Evolutionary conservation across 2,888 invertebrate genomes (phyloP), one percentile per base, ranked within the genome.

Genomic region (Holacanthella duospinosa): DNA sequence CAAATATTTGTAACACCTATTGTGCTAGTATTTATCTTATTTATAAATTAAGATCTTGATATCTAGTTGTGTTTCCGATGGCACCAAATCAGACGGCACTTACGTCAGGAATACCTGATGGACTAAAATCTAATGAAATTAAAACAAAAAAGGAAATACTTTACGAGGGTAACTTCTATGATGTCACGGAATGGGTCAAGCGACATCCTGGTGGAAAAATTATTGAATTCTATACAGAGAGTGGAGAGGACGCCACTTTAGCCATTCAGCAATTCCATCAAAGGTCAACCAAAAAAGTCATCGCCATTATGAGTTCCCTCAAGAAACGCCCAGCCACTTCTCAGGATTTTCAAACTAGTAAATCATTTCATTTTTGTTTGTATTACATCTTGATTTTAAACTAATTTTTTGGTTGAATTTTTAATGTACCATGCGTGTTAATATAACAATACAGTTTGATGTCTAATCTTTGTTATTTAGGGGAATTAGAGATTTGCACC

Each of bases 141-240:
- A 48, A 48, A 21, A 4, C 21, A 48, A 9, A 26, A n/a, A 67
- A 65, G 36, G 67, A 67, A 62, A 36, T 67, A n/a, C 56, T 67
- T 9, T 67, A 64, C 43, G 64, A 67, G 24, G 67, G 67, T n/a
- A 55, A 62, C 43, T 65, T 56, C 54, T 67, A 67, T 53, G 67
- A 65, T 48, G 63, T 67, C 16, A 67, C 67, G 1, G 62, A 67
- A 29, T 67, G 67, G 67, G 48, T 67, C 28, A 65, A 65, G 24
- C 57, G 64, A 26, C 67, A 67, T 63, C 67, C 67, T 1, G 67
- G 67, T 43, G 67, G 67, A 12, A 59, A 59, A 12, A 67, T 67
- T 6, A 67, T 67, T 36, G 62, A 65, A 29, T 60, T 67, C 43
- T 67, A 67, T 54, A 64, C 65, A 1, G 43, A 61, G 24, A 65